These are phyloP conservation scores for Solenodon paradoxus DNA, from an alignment of 2,113 vertebrate species.

Conservation along the genomic window DNA sequence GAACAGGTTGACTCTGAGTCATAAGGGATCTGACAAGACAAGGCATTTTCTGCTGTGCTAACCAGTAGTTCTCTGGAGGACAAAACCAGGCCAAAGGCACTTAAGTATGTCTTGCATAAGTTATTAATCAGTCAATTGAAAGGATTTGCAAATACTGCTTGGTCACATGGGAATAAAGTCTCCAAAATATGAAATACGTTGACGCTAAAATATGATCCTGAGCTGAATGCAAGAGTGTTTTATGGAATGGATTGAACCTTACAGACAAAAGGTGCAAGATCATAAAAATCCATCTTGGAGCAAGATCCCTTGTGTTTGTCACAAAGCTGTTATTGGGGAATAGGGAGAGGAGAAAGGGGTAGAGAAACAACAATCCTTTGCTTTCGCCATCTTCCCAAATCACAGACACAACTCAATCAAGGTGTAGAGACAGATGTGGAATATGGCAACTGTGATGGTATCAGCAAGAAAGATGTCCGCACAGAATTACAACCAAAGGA, in stretches of 20 bases:
- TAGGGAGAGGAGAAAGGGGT: rapidly evolving
- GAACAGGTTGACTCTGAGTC: neutral
- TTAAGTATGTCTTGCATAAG: neutral
- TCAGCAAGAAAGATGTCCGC: neutral
- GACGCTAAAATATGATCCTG: neutral
- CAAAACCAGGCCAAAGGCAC: neutral
- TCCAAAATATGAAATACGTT: neutral
- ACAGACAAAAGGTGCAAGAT: neutral
- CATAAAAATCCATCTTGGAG: neutral
- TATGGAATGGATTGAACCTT: neutral
- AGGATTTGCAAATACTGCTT: neutral
- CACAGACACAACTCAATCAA: neutral
- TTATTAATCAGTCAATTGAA: neutral
- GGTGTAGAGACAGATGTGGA: neutral
- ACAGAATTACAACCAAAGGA: neutral
- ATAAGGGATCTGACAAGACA: neutral
- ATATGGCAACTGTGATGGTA: neutral
- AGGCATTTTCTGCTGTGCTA: neutral
- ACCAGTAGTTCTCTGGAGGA: neutral
- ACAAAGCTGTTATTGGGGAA: neutral
- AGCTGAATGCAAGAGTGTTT: neutral
- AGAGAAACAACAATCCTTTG: neutral
- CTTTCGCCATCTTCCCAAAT: neutral
- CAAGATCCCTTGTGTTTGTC: neutral
- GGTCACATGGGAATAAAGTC: neutral